Conservation (phyloP, 2,113 vertebrate genomes). For the Corynorhinus townsendii region DNA sequence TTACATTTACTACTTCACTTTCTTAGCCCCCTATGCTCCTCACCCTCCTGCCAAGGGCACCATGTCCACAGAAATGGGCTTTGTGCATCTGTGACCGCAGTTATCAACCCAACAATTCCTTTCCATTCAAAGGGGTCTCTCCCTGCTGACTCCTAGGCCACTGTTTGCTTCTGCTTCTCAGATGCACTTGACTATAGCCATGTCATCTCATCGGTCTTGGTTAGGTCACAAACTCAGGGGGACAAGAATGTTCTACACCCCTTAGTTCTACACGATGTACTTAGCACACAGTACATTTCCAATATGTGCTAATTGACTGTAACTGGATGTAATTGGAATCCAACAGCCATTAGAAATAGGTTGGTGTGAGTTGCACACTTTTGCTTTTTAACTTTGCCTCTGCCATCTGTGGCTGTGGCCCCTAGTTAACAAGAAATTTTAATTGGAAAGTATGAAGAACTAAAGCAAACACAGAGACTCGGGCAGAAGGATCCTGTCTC, state of each 20-base stretch:
- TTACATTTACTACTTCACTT: rapidly evolving
- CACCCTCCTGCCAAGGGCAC: rapidly evolving
- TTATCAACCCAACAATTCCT: rapidly evolving
- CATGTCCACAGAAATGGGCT: rapidly evolving
- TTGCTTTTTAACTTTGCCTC: not conserved
- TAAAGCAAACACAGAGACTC: not conserved
- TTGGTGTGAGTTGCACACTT: rapidly evolving
- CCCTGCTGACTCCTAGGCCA: not conserved
- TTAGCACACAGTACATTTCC: rapidly evolving
- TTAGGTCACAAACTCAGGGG: not conserved
- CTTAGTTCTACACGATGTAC: rapidly evolving
- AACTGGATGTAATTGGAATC: rapidly evolving
- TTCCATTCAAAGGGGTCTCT: not conserved
- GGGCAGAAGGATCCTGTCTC: not conserved
- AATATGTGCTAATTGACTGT: rapidly evolving
- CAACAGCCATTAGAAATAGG: rapidly evolving
- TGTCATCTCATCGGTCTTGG: not conserved
- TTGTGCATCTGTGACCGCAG: not conserved
- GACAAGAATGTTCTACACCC: rapidly evolving
- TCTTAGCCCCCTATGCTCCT: rapidly evolving
- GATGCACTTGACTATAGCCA: no score
- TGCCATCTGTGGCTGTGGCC: not conserved
- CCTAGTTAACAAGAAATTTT: not conserved
- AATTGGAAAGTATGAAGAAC: not conserved
- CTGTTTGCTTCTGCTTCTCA: not conserved